Percentiles rank a stretch among this genome's conserved stretches.
Evolutionary conservation across 2,888 invertebrate species (phyloP).

Genomic region (Cryptus armator): DNA sequence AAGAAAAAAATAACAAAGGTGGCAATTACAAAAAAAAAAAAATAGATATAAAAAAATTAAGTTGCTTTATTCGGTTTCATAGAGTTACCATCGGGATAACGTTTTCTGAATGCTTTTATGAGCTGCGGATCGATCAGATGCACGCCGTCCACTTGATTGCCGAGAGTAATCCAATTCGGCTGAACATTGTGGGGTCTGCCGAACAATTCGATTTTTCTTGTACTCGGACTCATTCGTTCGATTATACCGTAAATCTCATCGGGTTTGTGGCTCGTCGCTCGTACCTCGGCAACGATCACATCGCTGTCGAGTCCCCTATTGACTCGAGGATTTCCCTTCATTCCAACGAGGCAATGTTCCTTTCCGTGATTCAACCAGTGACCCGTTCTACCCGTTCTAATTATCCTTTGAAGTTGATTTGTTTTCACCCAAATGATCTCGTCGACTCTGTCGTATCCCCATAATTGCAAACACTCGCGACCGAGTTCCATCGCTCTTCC

Average conservation of each 20-base stretch:
- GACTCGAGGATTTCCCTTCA: conserved; percentile 97
- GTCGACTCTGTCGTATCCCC: conserved; percentile 98
- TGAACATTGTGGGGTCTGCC: conserved; percentile 99
- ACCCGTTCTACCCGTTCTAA: conserved; percentile 97
- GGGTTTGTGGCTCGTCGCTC: conserved; percentile 99
- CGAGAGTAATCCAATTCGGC: conserved; percentile 99
- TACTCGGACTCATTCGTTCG: conserved; percentile 97
- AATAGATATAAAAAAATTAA: conserved; percentile 9
- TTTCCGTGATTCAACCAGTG: conserved; percentile 99
- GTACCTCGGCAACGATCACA: conserved; percentile 98
- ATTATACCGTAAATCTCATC: conserved; percentile 99
- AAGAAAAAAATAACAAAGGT: conserved; percentile 10
- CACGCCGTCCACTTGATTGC: conserved; percentile 98
- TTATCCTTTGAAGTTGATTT: conserved; percentile 98
- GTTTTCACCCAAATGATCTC: conserved; percentile 99
- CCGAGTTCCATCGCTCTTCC: conserved; percentile 98
- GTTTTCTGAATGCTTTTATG: conserved; percentile 94
- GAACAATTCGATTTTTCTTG: conserved; percentile 98
- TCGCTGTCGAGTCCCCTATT: conserved; percentile 98
- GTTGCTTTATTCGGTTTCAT: conserved; percentile 85
- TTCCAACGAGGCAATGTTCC: conserved; percentile 98
- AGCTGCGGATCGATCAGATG: conserved; percentile 96
- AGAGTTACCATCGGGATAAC: conserved; percentile 96
- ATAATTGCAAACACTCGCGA: conserved; percentile 96
- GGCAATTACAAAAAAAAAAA: conserved; percentile 34